Percentiles rank a stretch among this genome's conserved stretches.
Evolutionary conservation across 2,113 vertebrate genomes (phyloP).

Genomic region (Marcusenius ussheri): DNA sequence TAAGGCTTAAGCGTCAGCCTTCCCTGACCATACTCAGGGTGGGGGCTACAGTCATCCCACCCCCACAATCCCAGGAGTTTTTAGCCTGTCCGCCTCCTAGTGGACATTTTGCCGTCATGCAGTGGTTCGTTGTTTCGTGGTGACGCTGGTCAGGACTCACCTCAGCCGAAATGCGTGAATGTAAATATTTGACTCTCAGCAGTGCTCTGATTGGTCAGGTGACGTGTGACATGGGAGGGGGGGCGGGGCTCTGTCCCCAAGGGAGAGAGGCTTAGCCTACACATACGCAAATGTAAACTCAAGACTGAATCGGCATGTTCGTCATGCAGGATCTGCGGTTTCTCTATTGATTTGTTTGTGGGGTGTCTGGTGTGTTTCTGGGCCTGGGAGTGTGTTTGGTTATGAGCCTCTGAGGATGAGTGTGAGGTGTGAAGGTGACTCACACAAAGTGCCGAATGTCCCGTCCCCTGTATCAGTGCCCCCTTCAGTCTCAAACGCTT

Average conservation of each 20-base stretch:
- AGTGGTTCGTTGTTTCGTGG: not conserved
- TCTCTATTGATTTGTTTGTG: not conserved
- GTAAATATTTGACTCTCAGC: not conserved
- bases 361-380: not conserved
- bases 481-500: not conserved
- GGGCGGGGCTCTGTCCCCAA: not conserved
- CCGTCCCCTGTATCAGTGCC: not conserved
- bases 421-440: not conserved
- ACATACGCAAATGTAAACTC: not conserved
- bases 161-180: not conserved
- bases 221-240: not conserved
- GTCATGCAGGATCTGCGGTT: not conserved
- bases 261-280: not conserved
- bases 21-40: not conserved
- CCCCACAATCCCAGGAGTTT: not conserved
- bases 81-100: not conserved
- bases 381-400: not conserved
- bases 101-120: not conserved
- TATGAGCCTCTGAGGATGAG: not conserved
- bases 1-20: not conserved
- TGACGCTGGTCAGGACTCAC: not conserved
- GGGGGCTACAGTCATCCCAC: not conserved
- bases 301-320: not conserved
- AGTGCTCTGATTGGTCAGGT: not conserved
- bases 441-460: not conserved